A percentile compares a stretch with the other conserved stretches of the same genome.
Conservation (phyloP, 2,113 vertebrate genomes). For the Hiodon alosoides region DNA sequence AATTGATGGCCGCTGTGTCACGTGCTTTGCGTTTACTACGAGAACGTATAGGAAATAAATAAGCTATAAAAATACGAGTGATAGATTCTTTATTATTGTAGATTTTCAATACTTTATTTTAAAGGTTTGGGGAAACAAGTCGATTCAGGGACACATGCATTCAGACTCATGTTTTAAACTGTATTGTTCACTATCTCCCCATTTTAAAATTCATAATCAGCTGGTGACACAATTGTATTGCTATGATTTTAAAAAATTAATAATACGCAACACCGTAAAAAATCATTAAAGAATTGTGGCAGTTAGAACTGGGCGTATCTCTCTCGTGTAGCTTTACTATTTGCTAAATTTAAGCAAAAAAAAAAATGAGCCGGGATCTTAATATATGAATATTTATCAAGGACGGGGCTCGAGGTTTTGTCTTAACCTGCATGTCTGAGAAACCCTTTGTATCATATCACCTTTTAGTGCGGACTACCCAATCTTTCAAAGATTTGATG, state of each 20-base stretch:
- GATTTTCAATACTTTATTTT: not conserved
- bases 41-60: not conserved
- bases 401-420: slow-evolving; percentile 39
- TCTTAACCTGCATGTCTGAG: slow-evolving; percentile 24
- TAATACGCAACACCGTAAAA: slow-evolving; percentile 29
- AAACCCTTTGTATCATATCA: slow-evolving; percentile 44
- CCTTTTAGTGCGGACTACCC: slow-evolving; percentile 38
- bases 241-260: slow-evolving; percentile 7
- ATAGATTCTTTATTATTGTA: not conserved
- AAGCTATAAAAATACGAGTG: not conserved
- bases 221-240: not conserved
- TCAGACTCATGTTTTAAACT: not conserved
- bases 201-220: not conserved
- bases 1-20: not conserved
- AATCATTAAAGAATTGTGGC: slow-evolving; percentile 26
- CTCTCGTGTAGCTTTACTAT: slow-evolving; percentile 38
- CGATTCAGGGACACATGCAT: not conserved
- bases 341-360: slow-evolving; percentile 54
- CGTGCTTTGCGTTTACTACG: slow-evolving; percentile 6
- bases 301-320: slow-evolving; percentile 51
- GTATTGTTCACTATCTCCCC: too few relatives aligned
- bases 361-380: slow-evolving; percentile 44
- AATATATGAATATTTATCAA: slow-evolving; percentile 64
- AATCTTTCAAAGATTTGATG: slow-evolving; percentile 26
- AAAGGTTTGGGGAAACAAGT: not conserved